phyloP scores from a whole-genome alignment of 1,140 invertebrate genomes.

The Nephila pilipes region DNA sequence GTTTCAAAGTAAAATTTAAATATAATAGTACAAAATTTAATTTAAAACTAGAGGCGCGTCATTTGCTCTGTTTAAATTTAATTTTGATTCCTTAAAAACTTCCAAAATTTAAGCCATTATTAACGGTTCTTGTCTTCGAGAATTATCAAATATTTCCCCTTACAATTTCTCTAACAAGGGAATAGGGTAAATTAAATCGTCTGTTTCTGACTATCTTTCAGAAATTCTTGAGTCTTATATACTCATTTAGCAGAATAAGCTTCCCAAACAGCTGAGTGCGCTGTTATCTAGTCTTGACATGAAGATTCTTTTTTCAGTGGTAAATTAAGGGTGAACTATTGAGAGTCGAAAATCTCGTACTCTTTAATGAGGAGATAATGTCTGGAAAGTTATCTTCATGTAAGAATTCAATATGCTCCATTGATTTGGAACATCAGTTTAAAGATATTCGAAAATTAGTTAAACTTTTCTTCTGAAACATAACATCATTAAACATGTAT shows the following conservation, averaged over 20 bases:
- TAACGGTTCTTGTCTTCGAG: too few species aligned
- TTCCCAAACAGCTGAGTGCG: not conserved
- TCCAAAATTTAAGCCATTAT: too few species aligned
- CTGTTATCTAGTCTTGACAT: not conserved
- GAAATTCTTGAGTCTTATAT: not conserved
- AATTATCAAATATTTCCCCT: too few species aligned
- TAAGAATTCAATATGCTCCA: too few species aligned
- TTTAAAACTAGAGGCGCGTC: too few species aligned
- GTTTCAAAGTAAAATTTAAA: too few species aligned
- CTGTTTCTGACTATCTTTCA: not conserved
- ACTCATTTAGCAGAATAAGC: not conserved
- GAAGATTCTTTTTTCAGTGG: not conserved
- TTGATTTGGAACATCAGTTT: not conserved
- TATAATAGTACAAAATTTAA: too few species aligned
- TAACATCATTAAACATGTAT: too few species aligned
- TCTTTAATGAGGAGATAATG: not conserved
- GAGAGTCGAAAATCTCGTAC: not conserved
- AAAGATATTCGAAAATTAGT: too few species aligned
- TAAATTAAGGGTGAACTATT: not conserved
- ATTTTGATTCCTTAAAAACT: too few species aligned
- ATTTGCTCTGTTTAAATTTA: too few species aligned
- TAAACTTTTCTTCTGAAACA: too few species aligned
- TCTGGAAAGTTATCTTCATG: not conserved
- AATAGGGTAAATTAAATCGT: not conserved
- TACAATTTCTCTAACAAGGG: not conserved